phyloP scores from a whole-genome alignment of 1,140 invertebrate genomes.

The Aphaenogaster floridana region DNA sequence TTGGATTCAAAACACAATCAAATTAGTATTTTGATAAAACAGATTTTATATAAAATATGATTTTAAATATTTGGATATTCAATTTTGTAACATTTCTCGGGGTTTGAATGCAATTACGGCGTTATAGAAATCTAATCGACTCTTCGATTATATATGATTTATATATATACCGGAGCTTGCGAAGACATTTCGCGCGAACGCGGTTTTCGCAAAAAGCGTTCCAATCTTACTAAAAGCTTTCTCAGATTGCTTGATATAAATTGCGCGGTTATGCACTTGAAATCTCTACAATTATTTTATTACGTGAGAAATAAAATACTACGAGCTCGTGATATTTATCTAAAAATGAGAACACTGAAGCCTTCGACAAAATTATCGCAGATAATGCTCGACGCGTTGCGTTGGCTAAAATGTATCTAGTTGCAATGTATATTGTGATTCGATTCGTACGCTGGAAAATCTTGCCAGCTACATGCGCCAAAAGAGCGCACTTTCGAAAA shows the following conservation, averaged over 20 bases:
- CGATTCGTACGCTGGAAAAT: constrained; percentile 8
- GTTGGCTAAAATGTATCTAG: not conserved
- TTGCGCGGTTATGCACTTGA: not conserved
- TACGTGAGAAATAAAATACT: not conserved
- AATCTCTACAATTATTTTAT: constrained; percentile 54
- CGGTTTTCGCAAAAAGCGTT: constrained; percentile 21
- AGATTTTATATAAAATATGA: not conserved
- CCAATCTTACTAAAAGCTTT: constrained; percentile 59
- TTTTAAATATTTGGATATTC: not conserved
- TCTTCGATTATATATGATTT: constrained; percentile 30
- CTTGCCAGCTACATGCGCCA: not conserved
- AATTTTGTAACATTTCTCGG: not conserved
- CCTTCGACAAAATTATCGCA: constrained; percentile 1
- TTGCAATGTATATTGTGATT: not conserved
- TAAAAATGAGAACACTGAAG: not conserved
- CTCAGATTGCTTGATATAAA: constrained; percentile 24
- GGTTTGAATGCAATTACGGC: not conserved
- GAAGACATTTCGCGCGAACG: not conserved
- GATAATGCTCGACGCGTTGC: not conserved
- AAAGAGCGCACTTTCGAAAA: not conserved
- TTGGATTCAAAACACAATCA: constrained; percentile 3
- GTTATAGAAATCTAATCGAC: constrained; percentile 33
- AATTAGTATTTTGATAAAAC: not conserved
- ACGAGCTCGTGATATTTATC: not conserved
- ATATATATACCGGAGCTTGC: not conserved